phyloP scores from a whole-genome alignment of 2,113 vertebrate genomes.

The Sturnira hondurensis region DNA sequence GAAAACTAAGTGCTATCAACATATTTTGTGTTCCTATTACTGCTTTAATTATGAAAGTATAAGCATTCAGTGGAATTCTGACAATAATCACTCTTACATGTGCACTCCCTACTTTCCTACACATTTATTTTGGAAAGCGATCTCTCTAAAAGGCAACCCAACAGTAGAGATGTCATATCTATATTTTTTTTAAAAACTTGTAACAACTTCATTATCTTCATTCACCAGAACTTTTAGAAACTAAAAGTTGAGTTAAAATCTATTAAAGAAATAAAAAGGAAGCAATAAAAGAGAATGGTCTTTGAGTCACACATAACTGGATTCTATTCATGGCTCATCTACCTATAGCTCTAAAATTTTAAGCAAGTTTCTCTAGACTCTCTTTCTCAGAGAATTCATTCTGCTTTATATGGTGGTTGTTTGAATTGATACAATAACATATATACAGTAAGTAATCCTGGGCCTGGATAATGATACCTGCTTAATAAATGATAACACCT shows the following conservation, averaged over 20 bases:
- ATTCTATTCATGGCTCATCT: neutral
- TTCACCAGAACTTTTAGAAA: neutral
- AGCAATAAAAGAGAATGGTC: neutral
- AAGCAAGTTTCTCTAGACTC: neutral
- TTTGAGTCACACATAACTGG: neutral
- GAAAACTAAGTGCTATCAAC: neutral
- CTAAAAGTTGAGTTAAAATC: slow-evolving; percentile 14
- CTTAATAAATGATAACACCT: neutral
- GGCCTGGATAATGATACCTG: neutral
- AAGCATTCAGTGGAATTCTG: slow-evolving; percentile 14
- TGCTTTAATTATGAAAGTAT: slow-evolving; percentile 52
- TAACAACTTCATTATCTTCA: neutral
- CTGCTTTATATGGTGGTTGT: neutral
- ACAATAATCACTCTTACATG: slow-evolving; percentile 26
- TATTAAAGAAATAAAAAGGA: neutral
- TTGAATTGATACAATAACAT: neutral
- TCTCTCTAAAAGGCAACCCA: slow-evolving; percentile 16
- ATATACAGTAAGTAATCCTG: neutral
- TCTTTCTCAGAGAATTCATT: neutral
- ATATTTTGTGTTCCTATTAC: slow-evolving; percentile 11
- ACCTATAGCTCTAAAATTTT: neutral
- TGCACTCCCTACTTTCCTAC: neutral
- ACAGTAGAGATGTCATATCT: neutral
- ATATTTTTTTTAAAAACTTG: neutral
- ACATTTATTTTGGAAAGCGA: slow-evolving; percentile 34